Evolutionary conservation across 2,797 vertebrate species (phyloP).

Genomic region (Stomatorhinus walkeri): DNA sequence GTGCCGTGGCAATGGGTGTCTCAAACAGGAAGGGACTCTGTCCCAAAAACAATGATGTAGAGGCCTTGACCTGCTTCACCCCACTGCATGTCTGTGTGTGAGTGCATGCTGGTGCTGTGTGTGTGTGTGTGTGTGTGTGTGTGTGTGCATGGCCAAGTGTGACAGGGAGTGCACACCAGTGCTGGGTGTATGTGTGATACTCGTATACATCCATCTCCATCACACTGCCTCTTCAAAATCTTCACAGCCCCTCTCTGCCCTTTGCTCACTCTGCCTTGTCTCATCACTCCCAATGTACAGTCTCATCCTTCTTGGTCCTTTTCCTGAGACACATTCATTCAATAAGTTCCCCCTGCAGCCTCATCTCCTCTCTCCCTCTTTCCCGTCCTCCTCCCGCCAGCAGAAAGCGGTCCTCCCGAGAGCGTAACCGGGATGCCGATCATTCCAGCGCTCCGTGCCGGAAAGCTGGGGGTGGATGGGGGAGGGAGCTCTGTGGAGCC

Average conservation of each 20-base stretch:
- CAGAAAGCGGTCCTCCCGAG: conserved; percentile 48
- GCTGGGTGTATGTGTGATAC: neutral
- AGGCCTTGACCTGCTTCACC: conserved; percentile 58
- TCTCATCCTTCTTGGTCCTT: conserved; percentile 11
- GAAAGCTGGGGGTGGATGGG: conserved; percentile 31
- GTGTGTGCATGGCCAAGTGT: conserved; percentile 15
- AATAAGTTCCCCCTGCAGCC: conserved; percentile 2
- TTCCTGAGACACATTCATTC: neutral
- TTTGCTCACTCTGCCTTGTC: conserved; percentile 13
- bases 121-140: neutral
- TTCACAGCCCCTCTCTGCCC: conserved; percentile 21
- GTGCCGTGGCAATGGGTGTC: conserved; percentile 51
- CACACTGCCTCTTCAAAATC: conserved; percentile 10
- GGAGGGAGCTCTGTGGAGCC: neutral
- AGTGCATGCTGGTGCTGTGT: neutral
- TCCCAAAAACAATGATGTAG: conserved; percentile 64
- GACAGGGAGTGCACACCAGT: neutral
- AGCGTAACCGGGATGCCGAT: conserved; percentile 65
- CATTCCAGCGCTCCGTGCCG: conserved; percentile 56
- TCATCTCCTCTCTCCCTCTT: neutral
- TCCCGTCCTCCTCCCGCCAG: conserved; percentile 2
- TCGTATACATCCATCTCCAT: conserved; percentile 26
- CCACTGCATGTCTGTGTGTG: conserved; percentile 28
- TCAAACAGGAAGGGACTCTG: conserved; percentile 64
- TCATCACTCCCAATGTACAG: conserved; percentile 2